A percentile compares a stretch with the other conserved stretches of the same genome.
These are phyloP conservation scores for Xylota segnis DNA, from an alignment of 2,888 invertebrate genomes.

Conservation along the genomic window DNA sequence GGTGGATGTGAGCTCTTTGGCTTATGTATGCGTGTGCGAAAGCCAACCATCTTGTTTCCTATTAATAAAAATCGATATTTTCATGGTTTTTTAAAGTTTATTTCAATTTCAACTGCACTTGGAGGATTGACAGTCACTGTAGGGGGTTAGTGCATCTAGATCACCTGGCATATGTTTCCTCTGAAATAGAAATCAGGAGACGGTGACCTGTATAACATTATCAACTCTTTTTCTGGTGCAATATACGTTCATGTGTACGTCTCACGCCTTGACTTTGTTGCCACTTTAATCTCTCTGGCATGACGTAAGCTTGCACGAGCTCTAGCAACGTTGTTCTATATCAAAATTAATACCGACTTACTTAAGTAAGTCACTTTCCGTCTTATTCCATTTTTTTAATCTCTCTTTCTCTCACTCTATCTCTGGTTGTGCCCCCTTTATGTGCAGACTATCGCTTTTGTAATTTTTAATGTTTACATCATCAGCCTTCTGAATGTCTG, in stretches of 20 bases:
- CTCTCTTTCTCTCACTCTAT: too few relatives aligned
- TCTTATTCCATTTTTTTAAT: neutral
- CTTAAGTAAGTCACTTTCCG: too few relatives aligned
- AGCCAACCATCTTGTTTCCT: constrained; percentile 52
- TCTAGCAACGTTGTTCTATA: neutral
- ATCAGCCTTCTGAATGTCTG: neutral
- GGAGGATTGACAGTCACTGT: too few relatives aligned
- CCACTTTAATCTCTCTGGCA: neutral
- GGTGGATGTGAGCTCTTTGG: neutral
- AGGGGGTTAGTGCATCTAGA: neutral
- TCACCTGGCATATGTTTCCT: neutral
- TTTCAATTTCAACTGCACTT: neutral
- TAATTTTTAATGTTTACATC: too few relatives aligned
- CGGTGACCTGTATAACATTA: neutral
- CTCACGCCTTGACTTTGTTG: neutral
- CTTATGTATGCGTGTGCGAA: constrained; percentile 2
- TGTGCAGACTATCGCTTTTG: too few relatives aligned
- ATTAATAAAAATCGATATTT: constrained; percentile 48
- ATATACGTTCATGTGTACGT: too few relatives aligned
- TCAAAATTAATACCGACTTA: too few relatives aligned
- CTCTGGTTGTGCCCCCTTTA: too few relatives aligned
- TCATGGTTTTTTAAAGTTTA: constrained; percentile 2
- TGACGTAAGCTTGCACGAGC: neutral
- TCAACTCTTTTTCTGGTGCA: neutral
- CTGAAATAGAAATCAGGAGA: neutral